Percentiles rank a stretch among this genome's conserved stretches.
These are phyloP conservation scores for Lycaena phlaeas DNA, from an alignment of 2,888 invertebrate species.

Conservation along the genomic window DNA sequence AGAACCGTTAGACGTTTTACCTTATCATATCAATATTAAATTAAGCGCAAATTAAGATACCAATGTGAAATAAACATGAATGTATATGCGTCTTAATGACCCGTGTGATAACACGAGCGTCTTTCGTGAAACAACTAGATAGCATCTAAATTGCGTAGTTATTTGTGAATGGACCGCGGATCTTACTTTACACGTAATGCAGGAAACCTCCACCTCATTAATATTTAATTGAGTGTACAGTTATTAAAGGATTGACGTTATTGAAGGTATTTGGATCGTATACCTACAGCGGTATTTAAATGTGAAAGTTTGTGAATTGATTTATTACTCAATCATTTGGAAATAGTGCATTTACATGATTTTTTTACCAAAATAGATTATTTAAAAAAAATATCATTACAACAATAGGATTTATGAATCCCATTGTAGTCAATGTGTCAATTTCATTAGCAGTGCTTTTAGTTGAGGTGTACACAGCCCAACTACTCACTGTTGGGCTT, in stretches of 20 bases:
- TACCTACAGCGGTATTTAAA: too few species aligned
- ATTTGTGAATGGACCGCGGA: constrained; percentile 31
- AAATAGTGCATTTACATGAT: too few species aligned
- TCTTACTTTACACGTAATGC: constrained; percentile 18
- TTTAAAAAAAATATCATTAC: too few species aligned
- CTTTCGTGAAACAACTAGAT: constrained; percentile 43
- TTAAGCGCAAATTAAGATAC: constrained; percentile 5
- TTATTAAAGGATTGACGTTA: constrained; percentile 3
- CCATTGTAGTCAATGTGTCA: too few species aligned
- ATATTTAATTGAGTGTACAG: constrained; percentile 7
- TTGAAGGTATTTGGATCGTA: too few species aligned
- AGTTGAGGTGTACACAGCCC: too few species aligned
- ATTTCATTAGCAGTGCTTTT: too few species aligned
- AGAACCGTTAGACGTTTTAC: constrained; percentile 1
- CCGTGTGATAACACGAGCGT: constrained; percentile 27
- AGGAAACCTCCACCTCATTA: constrained; percentile 12
- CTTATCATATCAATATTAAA: constrained; percentile 1
- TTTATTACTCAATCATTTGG: too few species aligned
- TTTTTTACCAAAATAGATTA: too few species aligned
- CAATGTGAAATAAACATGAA: not conserved
- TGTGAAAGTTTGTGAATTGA: too few species aligned
- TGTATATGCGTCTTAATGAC: constrained; percentile 5
- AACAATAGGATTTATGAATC: too few species aligned
- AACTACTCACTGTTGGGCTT: too few species aligned
- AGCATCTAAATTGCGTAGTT: constrained; percentile 45